Base-by-base conservation (phyloP, 2,797 vertebrate species). In the Silurus aristotelis region DNA sequence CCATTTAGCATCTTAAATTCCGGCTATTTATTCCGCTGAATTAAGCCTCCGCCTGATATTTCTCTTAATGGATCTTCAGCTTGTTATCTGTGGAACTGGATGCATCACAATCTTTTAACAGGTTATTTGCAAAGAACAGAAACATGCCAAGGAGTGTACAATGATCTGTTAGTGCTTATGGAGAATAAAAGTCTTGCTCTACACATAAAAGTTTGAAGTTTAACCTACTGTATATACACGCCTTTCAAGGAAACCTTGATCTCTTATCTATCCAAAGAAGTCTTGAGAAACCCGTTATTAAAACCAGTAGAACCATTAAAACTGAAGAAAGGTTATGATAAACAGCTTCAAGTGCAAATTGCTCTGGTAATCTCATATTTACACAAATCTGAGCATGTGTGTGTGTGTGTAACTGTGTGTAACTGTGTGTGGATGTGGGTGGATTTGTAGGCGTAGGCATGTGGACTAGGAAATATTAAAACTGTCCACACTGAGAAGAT, bases 381-480 rank as follows among this genome's bases (percentile, higher is more conserved):
- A 43, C 19, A 60, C 55, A 58, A 58, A 31, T 77, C 5, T 60
- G 52, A 27, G 48, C 22, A 17, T 70, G 31, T 70, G 68, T 43
- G 25, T 66, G 46, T 75, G 38, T 56, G 72, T 56, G 70, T 63
- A 8, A 48, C 56, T 48, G 17, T 66, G 76, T 22, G 27, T 17
- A 2, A 52, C n/a, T 52, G 17, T 71, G 15, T 60, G 48, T 81
- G 46, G 3, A 0, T 52, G 60, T 82, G 66, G 27, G 80, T 63
- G 25, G 46, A 2, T 64, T 61, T 31, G 73, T 79, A 63, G 56
- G 58, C 38, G 6, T 64, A 61, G 27, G 13, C 22, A 48, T 64
- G 38, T 80, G 77, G 60, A 80, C 38, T 46, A 78, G 70, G 75
- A 38, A 61, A 85, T 61, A 22, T 22, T 87, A 19, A 85, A 83